Percentiles rank a stretch among this genome's conserved stretches.
phyloP scores from a whole-genome alignment of 2,113 vertebrate species.

The Corythornis cristatus region DNA sequence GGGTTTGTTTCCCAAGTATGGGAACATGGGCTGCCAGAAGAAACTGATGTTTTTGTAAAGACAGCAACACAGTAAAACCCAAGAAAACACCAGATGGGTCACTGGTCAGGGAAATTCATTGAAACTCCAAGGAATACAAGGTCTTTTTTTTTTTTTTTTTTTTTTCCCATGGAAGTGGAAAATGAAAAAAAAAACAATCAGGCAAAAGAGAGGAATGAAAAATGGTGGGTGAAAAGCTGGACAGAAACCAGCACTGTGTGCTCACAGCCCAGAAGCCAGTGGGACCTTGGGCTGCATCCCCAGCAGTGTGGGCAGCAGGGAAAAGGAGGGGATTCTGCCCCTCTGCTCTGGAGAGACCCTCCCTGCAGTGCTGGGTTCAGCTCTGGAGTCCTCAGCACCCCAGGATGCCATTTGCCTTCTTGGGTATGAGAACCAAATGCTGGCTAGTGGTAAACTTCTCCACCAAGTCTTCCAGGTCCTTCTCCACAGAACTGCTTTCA shows the following conservation, averaged over 20 bases:
- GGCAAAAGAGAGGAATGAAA: not conserved
- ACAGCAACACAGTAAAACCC: not conserved
- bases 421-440: not conserved
- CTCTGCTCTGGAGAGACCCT: not conserved
- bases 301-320: not conserved
- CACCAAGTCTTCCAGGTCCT: not conserved
- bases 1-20: not conserved
- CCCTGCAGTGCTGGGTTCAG: not conserved
- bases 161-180: not conserved
- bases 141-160: too few species aligned
- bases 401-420: not conserved
- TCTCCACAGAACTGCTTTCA: not conserved
- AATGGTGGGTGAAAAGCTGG: not conserved
- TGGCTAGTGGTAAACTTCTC: not conserved
- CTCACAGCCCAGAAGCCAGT: not conserved
- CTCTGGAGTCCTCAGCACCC: not conserved
- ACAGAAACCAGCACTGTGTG: not conserved
- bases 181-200: not conserved
- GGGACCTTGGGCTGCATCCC: not conserved
- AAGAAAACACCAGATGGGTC: not conserved
- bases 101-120: not conserved
- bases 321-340: not conserved
- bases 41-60: not conserved
- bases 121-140: not conserved
- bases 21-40: not conserved